Evolutionary conservation across 2,888 invertebrate genomes (phyloP).

Genomic region (Blera fallax): DNA sequence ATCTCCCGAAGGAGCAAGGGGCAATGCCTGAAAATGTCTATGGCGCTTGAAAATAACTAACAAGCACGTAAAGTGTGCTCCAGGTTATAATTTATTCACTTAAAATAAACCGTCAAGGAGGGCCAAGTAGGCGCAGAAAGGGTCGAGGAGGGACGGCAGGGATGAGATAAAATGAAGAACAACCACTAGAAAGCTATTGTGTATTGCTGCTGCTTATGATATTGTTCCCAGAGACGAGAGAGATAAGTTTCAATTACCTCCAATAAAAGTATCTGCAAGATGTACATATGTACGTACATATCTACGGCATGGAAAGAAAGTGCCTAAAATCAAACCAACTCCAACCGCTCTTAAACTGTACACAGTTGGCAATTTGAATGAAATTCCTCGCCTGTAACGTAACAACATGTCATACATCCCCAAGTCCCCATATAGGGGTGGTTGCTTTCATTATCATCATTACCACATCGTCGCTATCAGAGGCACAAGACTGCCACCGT

Average conservation of each 20-base stretch:
- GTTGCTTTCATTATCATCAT: slow-evolving; percentile 43
- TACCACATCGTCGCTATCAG: slow-evolving; percentile 45
- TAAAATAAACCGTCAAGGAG: slow-evolving; percentile 36
- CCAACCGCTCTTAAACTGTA: slow-evolving; percentile 34
- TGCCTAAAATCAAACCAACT: slow-evolving; percentile 42
- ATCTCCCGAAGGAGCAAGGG: slow-evolving; percentile 37
- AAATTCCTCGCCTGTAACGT: slow-evolving; percentile 34
- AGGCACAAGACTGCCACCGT: slow-evolving; percentile 6
- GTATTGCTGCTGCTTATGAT: slow-evolving; percentile 16
- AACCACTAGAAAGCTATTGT: slow-evolving; percentile 31
- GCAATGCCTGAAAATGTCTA: slow-evolving; percentile 60
- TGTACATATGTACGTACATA: too few relatives aligned
- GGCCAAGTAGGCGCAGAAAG: background rate
- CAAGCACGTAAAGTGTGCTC: slow-evolving; percentile 65
- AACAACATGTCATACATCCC: slow-evolving; percentile 33
- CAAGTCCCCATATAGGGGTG: slow-evolving; percentile 17
- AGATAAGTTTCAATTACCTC: slow-evolving; percentile 62
- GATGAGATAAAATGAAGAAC: background rate
- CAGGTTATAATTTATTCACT: slow-evolving; percentile 68
- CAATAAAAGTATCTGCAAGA: slow-evolving; percentile 29
- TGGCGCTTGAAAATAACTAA: slow-evolving; percentile 59
- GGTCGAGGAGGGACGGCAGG: too few relatives aligned
- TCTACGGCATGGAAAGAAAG: background rate
- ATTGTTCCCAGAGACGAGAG: slow-evolving; percentile 39
- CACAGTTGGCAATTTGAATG: slow-evolving; percentile 41